Evolutionary conservation across 2,888 invertebrate genomes (phyloP).

Genomic region (Lumbricus terrestris): DNA sequence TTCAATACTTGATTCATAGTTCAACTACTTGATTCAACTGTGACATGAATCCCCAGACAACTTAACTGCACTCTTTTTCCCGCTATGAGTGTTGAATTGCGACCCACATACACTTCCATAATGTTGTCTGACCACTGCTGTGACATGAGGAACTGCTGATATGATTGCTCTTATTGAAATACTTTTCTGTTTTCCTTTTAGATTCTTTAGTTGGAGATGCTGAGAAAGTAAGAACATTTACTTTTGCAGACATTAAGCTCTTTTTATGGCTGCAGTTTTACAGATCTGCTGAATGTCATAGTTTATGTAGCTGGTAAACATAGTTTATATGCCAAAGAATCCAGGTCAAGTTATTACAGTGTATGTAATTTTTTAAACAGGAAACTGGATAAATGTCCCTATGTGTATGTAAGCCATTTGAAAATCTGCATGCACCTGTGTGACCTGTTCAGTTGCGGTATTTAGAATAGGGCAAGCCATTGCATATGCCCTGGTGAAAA

Average conservation of each 20-base stretch:
- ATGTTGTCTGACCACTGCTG: neutral
- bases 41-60: neutral
- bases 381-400: neutral
- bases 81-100: neutral
- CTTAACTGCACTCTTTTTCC: neutral
- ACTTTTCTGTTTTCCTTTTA: neutral
- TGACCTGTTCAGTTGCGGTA: too few relatives aligned
- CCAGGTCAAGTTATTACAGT: neutral
- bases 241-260: neutral
- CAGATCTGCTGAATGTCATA: neutral
- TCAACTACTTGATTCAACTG: neutral
- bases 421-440: neutral
- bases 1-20: too few relatives aligned
- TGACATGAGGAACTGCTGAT: neutral
- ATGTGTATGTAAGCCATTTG: neutral
- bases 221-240: neutral
- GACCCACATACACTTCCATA: neutral
- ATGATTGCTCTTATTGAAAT: neutral
- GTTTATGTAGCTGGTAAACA: neutral
- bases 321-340: neutral
- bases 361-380: too few relatives aligned
- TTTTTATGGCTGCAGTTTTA: neutral
- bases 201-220: neutral
- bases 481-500: too few relatives aligned
- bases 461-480: too few relatives aligned